Percentiles rank a stretch among this genome's conserved stretches.
Evolutionary conservation across 2,888 invertebrate genomes (phyloP).

Genomic region (Lumbricus terrestris): DNA sequence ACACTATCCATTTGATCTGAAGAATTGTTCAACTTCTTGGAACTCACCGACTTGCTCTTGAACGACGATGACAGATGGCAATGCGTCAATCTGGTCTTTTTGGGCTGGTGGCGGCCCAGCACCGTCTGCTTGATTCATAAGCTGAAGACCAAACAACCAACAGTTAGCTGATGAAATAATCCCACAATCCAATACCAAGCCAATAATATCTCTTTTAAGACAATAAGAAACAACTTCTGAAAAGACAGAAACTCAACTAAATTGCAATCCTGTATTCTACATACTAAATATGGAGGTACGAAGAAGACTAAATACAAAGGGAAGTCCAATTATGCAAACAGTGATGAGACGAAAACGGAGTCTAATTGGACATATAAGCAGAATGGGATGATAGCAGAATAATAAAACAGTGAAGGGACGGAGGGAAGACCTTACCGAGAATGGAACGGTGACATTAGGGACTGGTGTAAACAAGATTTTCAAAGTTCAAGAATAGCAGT

Average conservation of each 20-base stretch:
- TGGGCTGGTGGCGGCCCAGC: conserved; percentile 89
- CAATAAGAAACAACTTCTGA: not conserved
- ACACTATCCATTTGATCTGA: not conserved
- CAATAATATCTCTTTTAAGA: not conserved
- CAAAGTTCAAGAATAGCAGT: too few species aligned
- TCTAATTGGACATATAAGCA: too few species aligned
- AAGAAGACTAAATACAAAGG: too few species aligned
- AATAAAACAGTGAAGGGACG: too few species aligned
- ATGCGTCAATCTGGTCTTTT: conserved; percentile 79
- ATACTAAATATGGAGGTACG: too few species aligned
- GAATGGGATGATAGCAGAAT: too few species aligned
- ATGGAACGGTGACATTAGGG: too few species aligned
- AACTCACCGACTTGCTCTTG: conserved; percentile 74
- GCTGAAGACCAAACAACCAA: conserved; percentile 46
- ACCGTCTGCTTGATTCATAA: conserved; percentile 89
- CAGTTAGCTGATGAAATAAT: not conserved
- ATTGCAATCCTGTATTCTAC: too few species aligned
- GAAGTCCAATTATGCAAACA: too few species aligned
- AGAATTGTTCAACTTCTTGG: not conserved
- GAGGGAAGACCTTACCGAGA: too few species aligned
- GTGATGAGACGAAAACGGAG: too few species aligned
- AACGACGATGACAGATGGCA: conserved; percentile 76
- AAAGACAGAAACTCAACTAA: not conserved
- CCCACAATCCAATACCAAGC: not conserved
- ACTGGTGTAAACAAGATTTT: too few species aligned